These are phyloP conservation scores for Chesias legatella DNA, from an alignment of 2,888 invertebrate species.

Conservation along the genomic window DNA sequence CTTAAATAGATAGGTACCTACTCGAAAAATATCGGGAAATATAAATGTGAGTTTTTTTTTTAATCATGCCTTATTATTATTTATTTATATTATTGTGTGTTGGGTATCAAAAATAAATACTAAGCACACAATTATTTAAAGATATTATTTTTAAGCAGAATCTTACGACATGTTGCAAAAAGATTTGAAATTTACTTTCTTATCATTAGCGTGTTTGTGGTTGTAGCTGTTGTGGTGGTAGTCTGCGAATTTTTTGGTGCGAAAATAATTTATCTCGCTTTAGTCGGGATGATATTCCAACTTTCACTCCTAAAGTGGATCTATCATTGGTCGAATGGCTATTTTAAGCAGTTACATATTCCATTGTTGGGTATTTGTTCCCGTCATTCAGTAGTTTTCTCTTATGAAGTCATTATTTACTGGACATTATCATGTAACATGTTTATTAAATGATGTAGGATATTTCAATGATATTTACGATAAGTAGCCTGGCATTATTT, in stretches of 20 bases:
- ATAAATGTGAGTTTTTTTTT: too few species aligned
- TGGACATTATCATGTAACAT: not conserved
- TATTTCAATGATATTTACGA: too few species aligned
- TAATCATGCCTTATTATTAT: too few species aligned
- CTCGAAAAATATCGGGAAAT: too few species aligned
- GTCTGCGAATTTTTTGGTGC: constrained; percentile 50
- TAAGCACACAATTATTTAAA: too few species aligned
- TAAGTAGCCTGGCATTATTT: too few species aligned
- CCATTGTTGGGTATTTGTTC: constrained; percentile 41
- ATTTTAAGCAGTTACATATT: constrained; percentile 49
- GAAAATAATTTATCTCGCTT: constrained; percentile 56
- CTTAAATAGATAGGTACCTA: too few species aligned
- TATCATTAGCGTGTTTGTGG: constrained; percentile 67
- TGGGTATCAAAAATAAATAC: too few species aligned
- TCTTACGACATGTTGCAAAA: constrained; percentile 41
- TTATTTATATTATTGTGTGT: too few species aligned
- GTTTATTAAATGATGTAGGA: not conserved
- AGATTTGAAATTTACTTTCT: constrained; percentile 57
- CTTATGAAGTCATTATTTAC: constrained; percentile 4
- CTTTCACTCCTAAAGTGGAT: constrained; percentile 64
- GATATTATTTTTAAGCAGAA: constrained; percentile 31
- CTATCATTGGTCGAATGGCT: constrained; percentile 54
- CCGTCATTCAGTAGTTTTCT: constrained; percentile 28
- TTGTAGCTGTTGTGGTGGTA: constrained; percentile 41
- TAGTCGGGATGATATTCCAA: constrained; percentile 49